Evolutionary conservation across 2,797 vertebrate species (phyloP).

Genomic region (Sebastes taczanowskii): DNA sequence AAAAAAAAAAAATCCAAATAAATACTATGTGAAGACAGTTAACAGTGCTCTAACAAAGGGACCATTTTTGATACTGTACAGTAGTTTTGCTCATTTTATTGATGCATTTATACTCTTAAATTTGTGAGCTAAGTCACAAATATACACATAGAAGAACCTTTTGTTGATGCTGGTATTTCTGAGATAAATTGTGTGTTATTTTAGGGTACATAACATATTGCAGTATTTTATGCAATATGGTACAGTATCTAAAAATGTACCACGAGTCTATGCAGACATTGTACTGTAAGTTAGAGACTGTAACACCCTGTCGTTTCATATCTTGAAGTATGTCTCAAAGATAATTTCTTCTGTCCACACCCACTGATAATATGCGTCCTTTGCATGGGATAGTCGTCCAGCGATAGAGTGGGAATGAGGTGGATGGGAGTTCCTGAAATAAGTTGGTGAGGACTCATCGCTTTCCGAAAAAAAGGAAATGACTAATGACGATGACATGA

Average conservation of each 20-base stretch:
- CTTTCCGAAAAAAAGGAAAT: conserved; percentile 58
- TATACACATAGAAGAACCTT: background rate
- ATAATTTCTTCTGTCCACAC: background rate
- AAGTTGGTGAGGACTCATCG: conserved; percentile 47
- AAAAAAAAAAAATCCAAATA: background rate
- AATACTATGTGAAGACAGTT: background rate
- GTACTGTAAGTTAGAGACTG: background rate
- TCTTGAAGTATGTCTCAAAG: background rate
- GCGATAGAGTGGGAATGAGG: background rate
- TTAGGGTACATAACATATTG: background rate
- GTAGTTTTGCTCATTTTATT: background rate
- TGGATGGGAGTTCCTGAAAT: conserved; percentile 15
- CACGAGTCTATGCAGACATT: background rate
- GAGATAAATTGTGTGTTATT: background rate
- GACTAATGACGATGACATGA: conserved; percentile 39
- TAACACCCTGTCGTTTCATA: background rate
- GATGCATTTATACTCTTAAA: background rate
- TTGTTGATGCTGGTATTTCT: background rate
- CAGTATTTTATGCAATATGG: background rate
- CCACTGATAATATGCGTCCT: background rate
- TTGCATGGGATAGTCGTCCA: background rate
- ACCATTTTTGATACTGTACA: background rate
- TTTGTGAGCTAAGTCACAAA: background rate
- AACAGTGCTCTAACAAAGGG: background rate
- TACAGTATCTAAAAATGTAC: background rate